Evolutionary conservation across 2,888 invertebrate genomes (phyloP), one percentile per base, ranked within the genome.

Genomic region (Ophonus ardosiacus): DNA sequence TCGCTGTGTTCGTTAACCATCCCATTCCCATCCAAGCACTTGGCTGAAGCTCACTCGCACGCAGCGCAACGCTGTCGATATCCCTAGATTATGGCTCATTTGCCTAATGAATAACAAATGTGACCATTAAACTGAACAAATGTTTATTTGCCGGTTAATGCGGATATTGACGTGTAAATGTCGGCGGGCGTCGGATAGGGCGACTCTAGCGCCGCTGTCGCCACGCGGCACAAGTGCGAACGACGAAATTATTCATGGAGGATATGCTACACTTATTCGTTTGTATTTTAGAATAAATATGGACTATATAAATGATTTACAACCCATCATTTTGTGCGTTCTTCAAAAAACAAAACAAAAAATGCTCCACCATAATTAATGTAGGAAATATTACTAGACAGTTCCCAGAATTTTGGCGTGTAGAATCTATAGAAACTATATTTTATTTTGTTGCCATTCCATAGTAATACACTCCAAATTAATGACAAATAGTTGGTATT

Each of bases 81-180:
- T 78, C 78, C 85, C 59, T 78, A 79, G 81, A 85, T 85, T 85
- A 85, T 82, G 78, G 82, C 79, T 85, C 85, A 85, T 85, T 85
- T 85, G 79, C 82, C 78, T 85, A 82, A 85, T 85, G 85, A 85
- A 85, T 85, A 85, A 85, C 85, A 85, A 85, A 85, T 85, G 85
- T 81, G 82, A 83, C 78, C 81, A 85, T 85, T 85, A 85, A 85
- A 85, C 81, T 82, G 81, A 83, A 85, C 85, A 85, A 85, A 85
- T 85, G 85, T 85, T 82, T 85, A 85, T 85, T 83, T 83, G 82
- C 83, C 79, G 78, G 85, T 68, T 85, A 85, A 85, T 85, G 85
- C 80, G 71, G 80, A 80, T 85, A 85, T 85, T 85, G 85, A 85
- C 80, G 85, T 85, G 85, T 85, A 80, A 85, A 85, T 85, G 85